Evolutionary conservation across 2,888 invertebrate genomes (phyloP).

Genomic region (Lepidochitona cinerea): DNA sequence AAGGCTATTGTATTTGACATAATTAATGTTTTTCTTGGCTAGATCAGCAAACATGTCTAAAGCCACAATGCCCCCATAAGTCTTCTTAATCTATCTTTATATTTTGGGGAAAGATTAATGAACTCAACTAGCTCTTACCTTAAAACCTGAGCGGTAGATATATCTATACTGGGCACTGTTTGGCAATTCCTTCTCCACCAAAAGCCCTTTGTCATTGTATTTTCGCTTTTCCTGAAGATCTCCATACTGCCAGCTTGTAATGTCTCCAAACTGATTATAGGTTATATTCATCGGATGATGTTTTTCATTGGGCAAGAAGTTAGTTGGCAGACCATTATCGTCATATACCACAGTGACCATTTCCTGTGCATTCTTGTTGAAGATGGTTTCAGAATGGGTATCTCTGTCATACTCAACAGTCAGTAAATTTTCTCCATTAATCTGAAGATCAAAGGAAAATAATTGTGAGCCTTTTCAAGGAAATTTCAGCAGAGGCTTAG

Average conservation of each 20-base stretch:
- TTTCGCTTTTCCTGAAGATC: slow-evolving; percentile 88
- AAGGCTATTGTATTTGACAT: too few species aligned
- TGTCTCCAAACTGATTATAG: slow-evolving; percentile 88
- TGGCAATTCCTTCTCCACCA: slow-evolving; percentile 89
- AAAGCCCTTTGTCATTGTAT: slow-evolving; percentile 86
- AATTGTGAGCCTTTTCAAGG: too few species aligned
- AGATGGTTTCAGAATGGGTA: slow-evolving; percentile 90
- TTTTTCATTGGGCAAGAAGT: slow-evolving; percentile 54
- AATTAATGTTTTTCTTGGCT: too few species aligned
- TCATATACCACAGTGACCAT: slow-evolving; percentile 90
- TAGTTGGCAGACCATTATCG: slow-evolving; percentile 87
- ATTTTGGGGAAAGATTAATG: too few species aligned
- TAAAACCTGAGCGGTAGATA: slow-evolving; percentile 89
- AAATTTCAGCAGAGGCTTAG: too few species aligned
- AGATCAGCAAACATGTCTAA: too few species aligned
- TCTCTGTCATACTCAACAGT: slow-evolving; percentile 94
- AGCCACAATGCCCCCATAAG: too few species aligned
- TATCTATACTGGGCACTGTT: slow-evolving; percentile 93
- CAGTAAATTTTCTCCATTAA: slow-evolving; percentile 92
- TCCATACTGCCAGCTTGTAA: slow-evolving; percentile 95
- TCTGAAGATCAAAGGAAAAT: slow-evolving; percentile 73
- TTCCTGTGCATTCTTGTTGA: slow-evolving; percentile 86
- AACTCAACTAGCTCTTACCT: too few species aligned
- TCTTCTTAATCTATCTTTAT: too few species aligned
- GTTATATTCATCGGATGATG: slow-evolving; percentile 80